These are phyloP conservation scores for Melanostoma scalare DNA, from an alignment of 2,888 invertebrate species.

Conservation along the genomic window DNA sequence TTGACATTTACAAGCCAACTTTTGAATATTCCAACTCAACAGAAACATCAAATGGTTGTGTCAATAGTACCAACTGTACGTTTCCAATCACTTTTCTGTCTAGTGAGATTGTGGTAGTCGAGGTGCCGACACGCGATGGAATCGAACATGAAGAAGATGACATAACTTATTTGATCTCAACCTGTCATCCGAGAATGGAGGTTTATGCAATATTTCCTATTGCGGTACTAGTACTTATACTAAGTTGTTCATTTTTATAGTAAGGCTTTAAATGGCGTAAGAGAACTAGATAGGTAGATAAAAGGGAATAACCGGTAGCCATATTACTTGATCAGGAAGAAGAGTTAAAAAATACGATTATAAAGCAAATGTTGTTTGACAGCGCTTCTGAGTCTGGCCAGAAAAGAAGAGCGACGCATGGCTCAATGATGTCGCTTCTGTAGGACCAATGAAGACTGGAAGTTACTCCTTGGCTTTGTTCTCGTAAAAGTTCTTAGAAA, in stretches of 20 bases:
- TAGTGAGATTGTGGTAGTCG: conserved; percentile 91
- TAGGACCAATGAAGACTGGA: too few relatives aligned
- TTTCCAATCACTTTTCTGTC: conserved; percentile 89
- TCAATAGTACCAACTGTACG: conserved; percentile 90
- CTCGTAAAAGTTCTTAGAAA: too few relatives aligned
- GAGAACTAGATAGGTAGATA: neutral
- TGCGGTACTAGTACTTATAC: conserved; percentile 88
- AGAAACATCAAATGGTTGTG: conserved; percentile 84
- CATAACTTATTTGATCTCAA: conserved; percentile 87
- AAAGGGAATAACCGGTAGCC: conserved; percentile 7
- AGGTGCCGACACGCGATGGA: conserved; percentile 91
- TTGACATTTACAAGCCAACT: conserved; percentile 92
- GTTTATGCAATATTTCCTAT: conserved; percentile 92
- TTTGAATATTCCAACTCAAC: conserved; percentile 86
- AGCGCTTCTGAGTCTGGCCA: too few relatives aligned
- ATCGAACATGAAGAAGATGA: conserved; percentile 90
- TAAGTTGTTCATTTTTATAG: conserved; percentile 92
- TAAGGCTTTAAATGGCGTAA: neutral
- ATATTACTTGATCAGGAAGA: conserved; percentile 47
- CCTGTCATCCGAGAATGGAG: conserved; percentile 90
- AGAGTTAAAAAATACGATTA: neutral
- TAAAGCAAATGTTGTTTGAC: too few relatives aligned
- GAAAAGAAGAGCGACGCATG: too few relatives aligned
- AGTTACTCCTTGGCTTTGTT: too few relatives aligned
- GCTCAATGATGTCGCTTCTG: too few relatives aligned